Evolutionary conservation across 2,113 vertebrate species (phyloP).

Genomic region (Dasypus novemcinctus): DNA sequence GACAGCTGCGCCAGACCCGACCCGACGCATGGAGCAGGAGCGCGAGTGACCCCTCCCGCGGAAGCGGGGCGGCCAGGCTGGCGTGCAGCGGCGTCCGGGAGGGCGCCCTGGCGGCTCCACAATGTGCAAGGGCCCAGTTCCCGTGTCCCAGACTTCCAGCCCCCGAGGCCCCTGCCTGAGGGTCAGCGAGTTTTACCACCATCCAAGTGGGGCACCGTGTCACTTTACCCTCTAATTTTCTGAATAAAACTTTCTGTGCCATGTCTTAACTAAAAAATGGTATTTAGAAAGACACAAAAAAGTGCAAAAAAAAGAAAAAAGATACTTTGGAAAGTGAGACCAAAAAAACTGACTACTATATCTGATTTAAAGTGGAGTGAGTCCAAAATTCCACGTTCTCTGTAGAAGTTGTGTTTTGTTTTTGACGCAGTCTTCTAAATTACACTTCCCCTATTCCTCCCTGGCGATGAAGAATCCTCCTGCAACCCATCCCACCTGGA

Average conservation of each 20-base stretch:
- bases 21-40: too few species aligned
- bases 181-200: too few species aligned
- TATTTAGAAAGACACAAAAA: too few species aligned
- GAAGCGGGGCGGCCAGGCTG: too few species aligned
- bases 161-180: accelerated
- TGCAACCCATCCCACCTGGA: too few species aligned
- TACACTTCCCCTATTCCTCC: background rate
- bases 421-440: background rate
- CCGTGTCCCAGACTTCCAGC: background rate
- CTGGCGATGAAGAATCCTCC: background rate
- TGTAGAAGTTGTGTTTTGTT: background rate
- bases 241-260: background rate
- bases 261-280: background rate
- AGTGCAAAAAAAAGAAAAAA: background rate
- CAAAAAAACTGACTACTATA: background rate
- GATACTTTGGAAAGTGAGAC: background rate
- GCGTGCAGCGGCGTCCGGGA: background rate
- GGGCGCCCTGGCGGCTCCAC: background rate
- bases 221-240: background rate
- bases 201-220: background rate
- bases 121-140: background rate
- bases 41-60: too few species aligned
- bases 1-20: background rate
- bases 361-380: background rate
- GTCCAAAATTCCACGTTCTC: background rate